Base-by-base conservation (phyloP, 53 echinoderm and acorn worm genomes). In the Temnopleurus reevesii region DNA sequence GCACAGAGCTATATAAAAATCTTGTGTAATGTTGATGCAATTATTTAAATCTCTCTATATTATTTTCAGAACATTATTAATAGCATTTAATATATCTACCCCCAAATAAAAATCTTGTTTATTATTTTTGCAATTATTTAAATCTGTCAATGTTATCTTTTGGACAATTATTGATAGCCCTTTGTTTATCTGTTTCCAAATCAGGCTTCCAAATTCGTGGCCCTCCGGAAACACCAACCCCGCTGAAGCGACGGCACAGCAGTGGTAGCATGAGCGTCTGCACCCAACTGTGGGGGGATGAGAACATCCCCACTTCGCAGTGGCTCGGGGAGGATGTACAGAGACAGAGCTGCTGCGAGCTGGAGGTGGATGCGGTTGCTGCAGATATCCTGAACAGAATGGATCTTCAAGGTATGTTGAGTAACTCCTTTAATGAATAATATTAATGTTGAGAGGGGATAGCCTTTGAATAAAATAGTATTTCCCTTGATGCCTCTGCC, bases 331-430 rank as follows among this genome's bases (percentile, higher is more conserved):
- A 94, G 26, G 96, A 92, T 19, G 81, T 94, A 6, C 45, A 83
- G 34, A 93, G 92, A 38, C 96, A 96, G 89, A 99, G 96, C 45
- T 81, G 63, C 17, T 96, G 96, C 86, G 96, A 98, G 55, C 84
- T 99, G 76, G 99, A 99, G 53, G 95, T 95, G 54, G 99, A 99
- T 83, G 94, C 91, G 13, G 99, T 99, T 18, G 99, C 96, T 43
- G 90, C 89, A 2, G 99, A 99, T 79, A 99, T 99, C 45, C 89
- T 96, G 26, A 99, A 99, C 64, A 93, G 99, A 49, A 84, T 94
- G 66, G 96, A 99, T 35, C 89, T 99, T 49, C 91, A 99, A 91
- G 93, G 99, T 99, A 83, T 76, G 84, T 46, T 7, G 19, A 55
- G 53, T 4, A 31, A 56, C 24, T 12, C 10, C 10, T 12, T 49